Conservation (phyloP, 2,113 vertebrate genomes). For the Colossoma macropomum region DNA sequence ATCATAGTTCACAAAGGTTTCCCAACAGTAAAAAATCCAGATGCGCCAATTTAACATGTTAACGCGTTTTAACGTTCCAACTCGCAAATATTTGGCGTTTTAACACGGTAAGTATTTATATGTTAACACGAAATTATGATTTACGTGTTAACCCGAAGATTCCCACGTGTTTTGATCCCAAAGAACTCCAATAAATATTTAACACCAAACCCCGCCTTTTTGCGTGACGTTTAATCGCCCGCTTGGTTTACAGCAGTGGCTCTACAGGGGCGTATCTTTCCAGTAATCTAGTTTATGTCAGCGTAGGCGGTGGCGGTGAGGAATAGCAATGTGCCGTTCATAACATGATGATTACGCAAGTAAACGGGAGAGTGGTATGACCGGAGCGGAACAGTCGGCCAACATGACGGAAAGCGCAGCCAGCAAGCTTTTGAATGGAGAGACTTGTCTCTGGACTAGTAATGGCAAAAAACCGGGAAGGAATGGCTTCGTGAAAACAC, state of each 20-base stretch:
- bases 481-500: slow-evolving; percentile 78
- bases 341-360: slow-evolving; percentile 58
- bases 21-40: no score
- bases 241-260: slow-evolving; percentile 44
- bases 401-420: slow-evolving; percentile 76
- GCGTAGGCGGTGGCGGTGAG: slow-evolving; percentile 62
- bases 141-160: no score
- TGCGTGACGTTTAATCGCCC: slow-evolving; percentile 1
- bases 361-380: slow-evolving; percentile 21
- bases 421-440: slow-evolving; percentile 73
- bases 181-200: no score
- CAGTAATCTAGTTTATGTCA: slow-evolving; percentile 45
- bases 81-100: no score
- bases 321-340: slow-evolving; percentile 44
- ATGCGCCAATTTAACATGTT: no score
- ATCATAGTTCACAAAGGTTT: no score
- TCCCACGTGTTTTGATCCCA: no score
- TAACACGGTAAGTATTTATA: no score
- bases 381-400: not conserved
- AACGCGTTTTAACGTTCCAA: no score
- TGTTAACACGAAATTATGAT: no score
- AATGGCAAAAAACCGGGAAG: slow-evolving; percentile 64
- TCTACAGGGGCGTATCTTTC: slow-evolving; percentile 61
- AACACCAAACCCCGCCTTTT: slow-evolving; percentile 15
- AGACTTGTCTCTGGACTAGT: slow-evolving; percentile 63